phyloP scores from a whole-genome alignment of 2,113 vertebrate genomes.

The Apodemus speciosus region DNA sequence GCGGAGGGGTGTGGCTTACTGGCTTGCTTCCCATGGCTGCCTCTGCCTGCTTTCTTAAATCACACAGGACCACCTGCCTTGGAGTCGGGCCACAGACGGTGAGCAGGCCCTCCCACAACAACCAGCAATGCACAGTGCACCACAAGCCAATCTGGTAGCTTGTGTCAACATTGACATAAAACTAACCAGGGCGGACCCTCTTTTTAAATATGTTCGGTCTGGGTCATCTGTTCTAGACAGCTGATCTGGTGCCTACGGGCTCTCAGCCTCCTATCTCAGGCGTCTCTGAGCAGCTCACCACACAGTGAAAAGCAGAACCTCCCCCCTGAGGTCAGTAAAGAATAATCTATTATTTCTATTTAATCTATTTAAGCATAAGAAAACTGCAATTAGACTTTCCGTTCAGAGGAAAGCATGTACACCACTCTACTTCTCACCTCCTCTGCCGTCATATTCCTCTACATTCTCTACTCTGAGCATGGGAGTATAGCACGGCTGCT shows the following conservation, averaged over 20 bases:
- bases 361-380: slow-evolving; percentile 22
- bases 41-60: background rate
- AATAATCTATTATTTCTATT: no score
- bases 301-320: background rate
- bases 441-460: background rate
- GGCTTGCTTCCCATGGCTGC: background rate
- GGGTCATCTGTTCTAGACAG: background rate
- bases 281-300: background rate
- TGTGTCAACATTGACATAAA: background rate
- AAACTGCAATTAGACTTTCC: slow-evolving; percentile 43
- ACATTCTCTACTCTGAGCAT: background rate
- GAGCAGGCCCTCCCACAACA: background rate
- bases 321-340: slow-evolving; percentile 1
- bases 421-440: background rate
- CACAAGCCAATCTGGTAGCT: background rate
- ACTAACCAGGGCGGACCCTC: no score
- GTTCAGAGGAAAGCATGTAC: background rate
- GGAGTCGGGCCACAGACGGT: no score
- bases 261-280: background rate
- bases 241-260: background rate
- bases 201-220: no score
- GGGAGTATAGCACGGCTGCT: background rate
- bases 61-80: background rate
- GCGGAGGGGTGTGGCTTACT: no score
- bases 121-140: background rate